phyloP scores from a whole-genome alignment of 2,797 vertebrate genomes.

The Xiphorhynchus erythropygius region DNA sequence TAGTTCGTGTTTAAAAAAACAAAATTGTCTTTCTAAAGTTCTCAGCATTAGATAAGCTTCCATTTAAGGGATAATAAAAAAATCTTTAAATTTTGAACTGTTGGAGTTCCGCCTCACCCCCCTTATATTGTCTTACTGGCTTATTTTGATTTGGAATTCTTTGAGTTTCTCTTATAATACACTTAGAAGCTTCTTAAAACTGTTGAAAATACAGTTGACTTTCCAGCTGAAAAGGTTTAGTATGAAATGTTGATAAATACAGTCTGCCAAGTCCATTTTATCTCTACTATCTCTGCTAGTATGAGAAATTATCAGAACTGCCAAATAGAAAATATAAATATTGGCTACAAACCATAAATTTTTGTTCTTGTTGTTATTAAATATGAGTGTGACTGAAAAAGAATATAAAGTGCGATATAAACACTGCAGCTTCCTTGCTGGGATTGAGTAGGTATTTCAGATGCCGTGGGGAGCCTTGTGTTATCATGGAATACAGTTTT shows the following conservation, averaged over 20 bases:
- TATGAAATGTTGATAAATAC: not conserved
- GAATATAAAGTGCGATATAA: not conserved
- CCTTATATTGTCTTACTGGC: not conserved
- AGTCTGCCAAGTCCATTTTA: not conserved
- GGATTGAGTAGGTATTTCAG: not conserved
- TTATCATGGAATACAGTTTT: not conserved
- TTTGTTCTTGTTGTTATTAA: constrained; percentile 5
- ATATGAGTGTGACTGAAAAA: not conserved
- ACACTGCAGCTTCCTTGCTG: not conserved
- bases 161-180: not conserved
- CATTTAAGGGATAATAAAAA: not conserved
- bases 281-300: not conserved
- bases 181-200: not conserved
- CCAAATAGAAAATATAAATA: not conserved
- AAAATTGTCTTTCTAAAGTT: not conserved
- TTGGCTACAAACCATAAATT: not conserved
- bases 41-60: not conserved
- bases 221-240: not conserved
- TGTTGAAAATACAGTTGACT: not conserved
- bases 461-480: not conserved
- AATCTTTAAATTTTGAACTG: not conserved
- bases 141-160: not conserved
- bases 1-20: not conserved
- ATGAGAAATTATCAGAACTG: not conserved
- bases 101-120: not conserved